A percentile compares a stretch with the other conserved stretches of the same genome.
Conservation (phyloP, 2,113 vertebrate species). For the Lepus europaeus region DNA sequence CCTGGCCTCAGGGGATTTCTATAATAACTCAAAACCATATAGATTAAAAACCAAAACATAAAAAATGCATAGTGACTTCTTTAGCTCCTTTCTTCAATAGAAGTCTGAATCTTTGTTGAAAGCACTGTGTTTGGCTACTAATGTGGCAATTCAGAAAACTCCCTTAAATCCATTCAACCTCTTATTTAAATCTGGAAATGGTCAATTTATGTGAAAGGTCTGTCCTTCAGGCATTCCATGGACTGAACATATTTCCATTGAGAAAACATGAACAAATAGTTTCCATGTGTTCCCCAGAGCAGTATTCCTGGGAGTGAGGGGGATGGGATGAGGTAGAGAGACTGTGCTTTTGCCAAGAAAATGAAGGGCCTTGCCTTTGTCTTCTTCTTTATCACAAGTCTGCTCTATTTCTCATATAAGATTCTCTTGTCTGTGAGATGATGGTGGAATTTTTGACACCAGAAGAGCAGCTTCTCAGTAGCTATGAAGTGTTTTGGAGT, state of each 20-base stretch:
- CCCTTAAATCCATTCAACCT: neutral
- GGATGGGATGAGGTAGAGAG: neutral
- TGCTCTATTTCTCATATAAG: neutral
- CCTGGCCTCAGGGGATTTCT: slow-evolving; percentile 30
- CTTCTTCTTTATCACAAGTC: neutral
- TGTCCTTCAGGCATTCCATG: neutral
- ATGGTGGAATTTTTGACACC: neutral
- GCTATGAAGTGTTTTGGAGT: neutral
- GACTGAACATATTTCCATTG: neutral
- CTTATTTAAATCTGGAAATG: slow-evolving; percentile 43
- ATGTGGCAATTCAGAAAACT: neutral
- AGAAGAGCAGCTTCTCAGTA: neutral
- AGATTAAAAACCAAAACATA: neutral
- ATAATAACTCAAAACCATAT: neutral
- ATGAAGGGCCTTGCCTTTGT: neutral
- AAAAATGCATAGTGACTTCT: slow-evolving; percentile 3
- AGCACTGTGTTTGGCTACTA: neutral
- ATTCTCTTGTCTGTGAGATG: slow-evolving; percentile 11
- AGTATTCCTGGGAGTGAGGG: neutral
- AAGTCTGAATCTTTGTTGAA: neutral
- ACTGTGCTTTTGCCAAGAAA: neutral
- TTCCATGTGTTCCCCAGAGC: neutral
- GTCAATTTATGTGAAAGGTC: slow-evolving; percentile 15
- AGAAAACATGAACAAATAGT: neutral
- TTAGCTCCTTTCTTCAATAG: neutral